Percentiles rank a stretch among this genome's conserved stretches.
Conservation (phyloP, 92 coral and sea anemone genomes). For the Muricea muricata region DNA sequence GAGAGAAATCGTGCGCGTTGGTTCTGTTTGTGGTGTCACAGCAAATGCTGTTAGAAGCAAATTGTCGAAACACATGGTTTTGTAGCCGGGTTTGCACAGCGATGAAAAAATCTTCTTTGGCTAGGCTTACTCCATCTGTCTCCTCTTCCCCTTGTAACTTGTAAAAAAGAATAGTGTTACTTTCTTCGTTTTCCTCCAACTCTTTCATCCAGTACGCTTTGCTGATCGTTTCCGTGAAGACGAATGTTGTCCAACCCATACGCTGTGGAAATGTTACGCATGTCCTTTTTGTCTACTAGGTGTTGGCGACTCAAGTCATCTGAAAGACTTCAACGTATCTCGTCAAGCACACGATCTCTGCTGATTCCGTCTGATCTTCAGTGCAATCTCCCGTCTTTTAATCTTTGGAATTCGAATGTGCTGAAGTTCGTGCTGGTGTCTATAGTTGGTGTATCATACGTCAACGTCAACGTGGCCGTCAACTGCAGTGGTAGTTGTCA, state of each 20-base stretch:
- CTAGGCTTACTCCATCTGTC: conserved; percentile 43
- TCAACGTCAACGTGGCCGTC: conserved; percentile 47
- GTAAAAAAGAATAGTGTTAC: conserved; percentile 56
- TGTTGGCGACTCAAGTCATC: conserved; percentile 52
- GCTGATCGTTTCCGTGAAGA: conserved; percentile 62
- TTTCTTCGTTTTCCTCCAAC: conserved; percentile 41
- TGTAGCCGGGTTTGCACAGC: conserved; percentile 68
- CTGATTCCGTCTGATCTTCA: conserved; percentile 65
- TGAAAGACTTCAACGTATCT: conserved; percentile 49
- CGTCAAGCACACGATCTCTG: conserved; percentile 47
- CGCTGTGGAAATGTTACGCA: conserved; percentile 52
- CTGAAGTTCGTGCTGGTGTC: conserved; percentile 58
- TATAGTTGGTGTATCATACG: conserved; percentile 59
- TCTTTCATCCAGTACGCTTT: conserved; percentile 61
- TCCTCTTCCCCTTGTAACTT: conserved; percentile 64
- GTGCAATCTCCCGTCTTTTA: conserved; percentile 63
- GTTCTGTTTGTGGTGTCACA: conserved; percentile 75
- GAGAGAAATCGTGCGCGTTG: conserved; percentile 63
- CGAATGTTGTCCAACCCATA: conserved; percentile 59
- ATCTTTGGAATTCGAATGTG: conserved; percentile 54
- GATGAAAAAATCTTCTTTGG: conserved; percentile 59
- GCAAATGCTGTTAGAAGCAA: conserved; percentile 69
- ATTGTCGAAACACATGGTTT: conserved; percentile 55
- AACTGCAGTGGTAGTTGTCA: conserved; percentile 4
- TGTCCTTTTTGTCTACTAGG: conserved; percentile 57